Percentiles rank a stretch among this genome's conserved stretches.
Evolutionary conservation across 2,113 vertebrate genomes (phyloP).

Genomic region (Ancistrus triradiatus): DNA sequence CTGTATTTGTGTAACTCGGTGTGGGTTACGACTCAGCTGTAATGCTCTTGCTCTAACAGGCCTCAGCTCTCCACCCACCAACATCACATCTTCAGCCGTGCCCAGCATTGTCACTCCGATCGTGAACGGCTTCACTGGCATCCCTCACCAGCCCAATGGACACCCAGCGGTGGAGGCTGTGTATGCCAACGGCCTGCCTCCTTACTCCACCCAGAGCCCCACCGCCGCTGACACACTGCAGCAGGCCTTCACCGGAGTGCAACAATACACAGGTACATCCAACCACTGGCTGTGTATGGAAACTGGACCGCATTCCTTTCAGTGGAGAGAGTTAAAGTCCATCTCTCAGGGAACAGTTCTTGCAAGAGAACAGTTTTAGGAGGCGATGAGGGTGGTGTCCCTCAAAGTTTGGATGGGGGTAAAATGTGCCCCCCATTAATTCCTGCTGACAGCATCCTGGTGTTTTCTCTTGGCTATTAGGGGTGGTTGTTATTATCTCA

Average conservation of each 20-base stretch:
- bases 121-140: slow-evolving; percentile 88
- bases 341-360: no score
- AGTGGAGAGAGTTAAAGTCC: no score
- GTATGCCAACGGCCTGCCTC: slow-evolving; percentile 90
- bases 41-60: slow-evolving; percentile 64
- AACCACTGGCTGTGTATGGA: no score
- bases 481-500: no score
- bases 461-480: no score
- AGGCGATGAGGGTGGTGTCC: no score
- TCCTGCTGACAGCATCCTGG: no score
- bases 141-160: slow-evolving; percentile 86
- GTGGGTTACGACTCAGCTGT: slow-evolving; percentile 2
- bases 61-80: slow-evolving; percentile 88
- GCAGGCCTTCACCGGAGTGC: slow-evolving; percentile 92
- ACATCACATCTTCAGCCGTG: slow-evolving; percentile 82
- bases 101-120: slow-evolving; percentile 90
- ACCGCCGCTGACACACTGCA: slow-evolving; percentile 91
- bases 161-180: slow-evolving; percentile 89
- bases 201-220: slow-evolving; percentile 95
- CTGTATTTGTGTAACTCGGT: no score
- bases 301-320: no score
- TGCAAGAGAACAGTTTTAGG: no score
- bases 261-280: slow-evolving; percentile 91
- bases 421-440: no score
- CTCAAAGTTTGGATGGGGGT: no score